Evolutionary conservation across 2,888 invertebrate species (phyloP).

Genomic region (Drosophila infuscata): DNA sequence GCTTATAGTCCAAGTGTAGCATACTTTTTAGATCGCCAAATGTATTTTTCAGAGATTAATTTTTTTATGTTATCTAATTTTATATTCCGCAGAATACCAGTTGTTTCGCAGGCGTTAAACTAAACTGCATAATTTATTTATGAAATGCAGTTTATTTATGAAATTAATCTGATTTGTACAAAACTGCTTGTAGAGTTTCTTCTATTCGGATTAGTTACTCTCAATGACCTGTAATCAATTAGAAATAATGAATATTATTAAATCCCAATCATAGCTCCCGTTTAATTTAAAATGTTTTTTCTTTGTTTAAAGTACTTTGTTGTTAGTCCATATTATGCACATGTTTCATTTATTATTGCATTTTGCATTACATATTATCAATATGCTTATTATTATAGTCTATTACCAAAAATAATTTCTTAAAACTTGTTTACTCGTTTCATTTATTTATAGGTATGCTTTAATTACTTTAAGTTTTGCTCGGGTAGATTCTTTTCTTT

Average conservation of each 20-base stretch:
- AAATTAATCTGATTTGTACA: neutral
- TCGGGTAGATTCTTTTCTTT: slow-evolving; percentile 43
- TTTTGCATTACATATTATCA: slow-evolving; percentile 70
- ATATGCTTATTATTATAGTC: slow-evolving; percentile 73
- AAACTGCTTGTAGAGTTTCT: neutral
- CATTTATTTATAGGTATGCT: slow-evolving; percentile 70
- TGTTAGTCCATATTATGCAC: slow-evolving; percentile 79
- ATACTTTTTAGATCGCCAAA: slow-evolving; percentile 22
- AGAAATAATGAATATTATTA: neutral
- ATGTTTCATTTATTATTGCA: slow-evolving; percentile 79
- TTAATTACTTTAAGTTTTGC: slow-evolving; percentile 73
- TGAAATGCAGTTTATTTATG: neutral
- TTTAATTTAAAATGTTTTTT: slow-evolving; percentile 3
- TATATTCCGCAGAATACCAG: neutral
- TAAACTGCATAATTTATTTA: neutral
- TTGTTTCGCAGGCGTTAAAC: neutral
- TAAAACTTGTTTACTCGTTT: slow-evolving; percentile 75
- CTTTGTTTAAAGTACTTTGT: slow-evolving; percentile 14
- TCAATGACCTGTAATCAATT: neutral
- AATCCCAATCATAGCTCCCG: neutral
- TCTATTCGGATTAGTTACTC: neutral
- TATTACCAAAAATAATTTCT: slow-evolving; percentile 84
- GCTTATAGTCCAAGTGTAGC: neutral
- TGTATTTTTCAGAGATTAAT: neutral
- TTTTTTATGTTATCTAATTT: neutral